phyloP scores from a whole-genome alignment of 2,113 vertebrate species.

The Sylvietta virens region DNA sequence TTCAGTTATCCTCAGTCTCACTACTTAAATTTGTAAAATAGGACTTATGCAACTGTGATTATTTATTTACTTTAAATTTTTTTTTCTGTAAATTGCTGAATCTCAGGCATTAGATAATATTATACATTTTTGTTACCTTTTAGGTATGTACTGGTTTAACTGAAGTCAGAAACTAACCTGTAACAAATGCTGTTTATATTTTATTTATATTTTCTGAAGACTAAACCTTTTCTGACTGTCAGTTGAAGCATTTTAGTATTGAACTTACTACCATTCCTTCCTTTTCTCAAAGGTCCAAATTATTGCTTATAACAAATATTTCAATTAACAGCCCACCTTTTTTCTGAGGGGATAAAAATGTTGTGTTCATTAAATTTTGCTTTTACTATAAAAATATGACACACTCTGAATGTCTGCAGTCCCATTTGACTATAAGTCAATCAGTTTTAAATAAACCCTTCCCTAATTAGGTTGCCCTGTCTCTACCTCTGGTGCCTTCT shows the following conservation, averaged over 20 bases:
- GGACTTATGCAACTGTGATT: background rate
- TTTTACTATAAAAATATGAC: background rate
- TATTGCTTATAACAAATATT: background rate
- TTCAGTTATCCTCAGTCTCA: background rate
- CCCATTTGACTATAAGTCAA: background rate
- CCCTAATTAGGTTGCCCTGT: background rate
- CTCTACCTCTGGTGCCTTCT: background rate
- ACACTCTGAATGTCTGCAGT: background rate
- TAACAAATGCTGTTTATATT: background rate
- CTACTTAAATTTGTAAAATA: background rate
- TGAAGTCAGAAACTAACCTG: background rate
- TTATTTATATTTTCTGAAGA: background rate
- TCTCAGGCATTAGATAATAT: background rate
- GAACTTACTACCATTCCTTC: background rate
- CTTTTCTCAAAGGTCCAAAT: background rate
- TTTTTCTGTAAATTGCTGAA: background rate
- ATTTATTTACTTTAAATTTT: background rate
- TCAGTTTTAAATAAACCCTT: background rate
- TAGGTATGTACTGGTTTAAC: background rate
- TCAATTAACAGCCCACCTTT: background rate
- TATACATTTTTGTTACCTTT: background rate
- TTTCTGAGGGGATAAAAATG: background rate
- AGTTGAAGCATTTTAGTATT: background rate
- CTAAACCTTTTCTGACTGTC: background rate
- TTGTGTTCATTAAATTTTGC: background rate